These are phyloP conservation scores for Pyrrhosoma nymphula DNA, from an alignment of 2,888 invertebrate species.

Conservation along the genomic window DNA sequence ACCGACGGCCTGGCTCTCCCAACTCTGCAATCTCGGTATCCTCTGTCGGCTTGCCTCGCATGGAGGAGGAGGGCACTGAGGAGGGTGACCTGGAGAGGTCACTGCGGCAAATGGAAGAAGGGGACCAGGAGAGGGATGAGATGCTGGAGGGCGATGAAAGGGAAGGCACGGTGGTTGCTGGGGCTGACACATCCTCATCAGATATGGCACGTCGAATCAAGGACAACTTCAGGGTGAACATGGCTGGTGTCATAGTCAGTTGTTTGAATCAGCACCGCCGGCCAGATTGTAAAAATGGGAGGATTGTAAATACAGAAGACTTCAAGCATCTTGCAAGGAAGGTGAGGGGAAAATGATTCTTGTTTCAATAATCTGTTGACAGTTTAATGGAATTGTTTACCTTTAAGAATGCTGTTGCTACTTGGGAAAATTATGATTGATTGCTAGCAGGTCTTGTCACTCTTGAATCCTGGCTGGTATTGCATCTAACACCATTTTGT, in stretches of 20 bases:
- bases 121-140: slow-evolving; percentile 73
- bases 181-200: slow-evolving; percentile 54
- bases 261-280: slow-evolving; percentile 94
- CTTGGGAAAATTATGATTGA: too few relatives aligned
- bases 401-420: too few relatives aligned
- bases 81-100: slow-evolving; percentile 76
- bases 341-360: slow-evolving; percentile 79
- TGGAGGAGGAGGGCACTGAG: not conserved
- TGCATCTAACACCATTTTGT: too few relatives aligned
- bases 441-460: too few relatives aligned
- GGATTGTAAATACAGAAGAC: slow-evolving; percentile 93
- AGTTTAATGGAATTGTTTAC: too few relatives aligned
- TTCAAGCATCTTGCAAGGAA: slow-evolving; percentile 97
- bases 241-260: slow-evolving; percentile 88
- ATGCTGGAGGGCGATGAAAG: slow-evolving; percentile 41
- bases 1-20: slow-evolving; percentile 40
- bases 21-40: not conserved
- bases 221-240: slow-evolving; percentile 89
- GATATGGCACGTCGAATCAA: slow-evolving; percentile 83
- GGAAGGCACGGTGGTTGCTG: slow-evolving; percentile 49
- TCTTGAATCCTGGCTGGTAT: too few relatives aligned
- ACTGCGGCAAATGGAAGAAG: slow-evolving; percentile 78
- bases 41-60: not conserved
- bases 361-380: too few relatives aligned
- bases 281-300: slow-evolving; percentile 89